Conservation (phyloP, 2,888 invertebrate genomes). For the Pelosia muscerda region DNA sequence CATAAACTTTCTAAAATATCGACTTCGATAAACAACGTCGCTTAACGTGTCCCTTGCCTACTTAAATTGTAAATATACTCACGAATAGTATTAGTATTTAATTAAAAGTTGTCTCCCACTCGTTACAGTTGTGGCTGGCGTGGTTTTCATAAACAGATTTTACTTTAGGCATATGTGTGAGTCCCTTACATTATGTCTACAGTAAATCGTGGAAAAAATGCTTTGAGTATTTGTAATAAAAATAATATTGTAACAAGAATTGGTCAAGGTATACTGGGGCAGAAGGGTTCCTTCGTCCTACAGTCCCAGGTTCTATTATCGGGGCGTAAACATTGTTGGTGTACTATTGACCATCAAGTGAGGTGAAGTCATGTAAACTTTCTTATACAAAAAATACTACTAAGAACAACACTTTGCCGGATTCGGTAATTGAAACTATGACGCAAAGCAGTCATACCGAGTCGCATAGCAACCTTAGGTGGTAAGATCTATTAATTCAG, state of each 20-base stretch:
- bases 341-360: no score
- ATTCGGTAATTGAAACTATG: no score
- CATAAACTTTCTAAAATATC: background rate
- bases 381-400: no score
- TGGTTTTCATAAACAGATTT: constrained; percentile 60
- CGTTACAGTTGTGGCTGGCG: constrained; percentile 62
- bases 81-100: constrained; percentile 80
- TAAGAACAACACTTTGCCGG: no score
- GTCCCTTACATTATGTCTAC: constrained; percentile 8
- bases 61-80: constrained; percentile 74
- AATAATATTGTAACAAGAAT: no score
- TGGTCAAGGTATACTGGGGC: no score
- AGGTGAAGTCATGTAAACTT: no score
- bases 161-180: background rate
- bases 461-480: background rate
- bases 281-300: no score
- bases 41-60: constrained; percentile 55
- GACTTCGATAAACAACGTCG: constrained; percentile 11
- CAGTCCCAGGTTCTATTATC: no score
- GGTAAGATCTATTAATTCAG: background rate
- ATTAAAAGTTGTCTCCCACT: constrained; percentile 79
- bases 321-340: no score
- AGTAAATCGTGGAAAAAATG: background rate
- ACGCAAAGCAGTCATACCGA: background rate
- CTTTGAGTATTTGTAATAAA: no score